Percentiles rank a stretch among this genome's conserved stretches.
Evolutionary conservation across 1,140 invertebrate genomes (phyloP).

Genomic region (Temnothorax curvispinosus): DNA sequence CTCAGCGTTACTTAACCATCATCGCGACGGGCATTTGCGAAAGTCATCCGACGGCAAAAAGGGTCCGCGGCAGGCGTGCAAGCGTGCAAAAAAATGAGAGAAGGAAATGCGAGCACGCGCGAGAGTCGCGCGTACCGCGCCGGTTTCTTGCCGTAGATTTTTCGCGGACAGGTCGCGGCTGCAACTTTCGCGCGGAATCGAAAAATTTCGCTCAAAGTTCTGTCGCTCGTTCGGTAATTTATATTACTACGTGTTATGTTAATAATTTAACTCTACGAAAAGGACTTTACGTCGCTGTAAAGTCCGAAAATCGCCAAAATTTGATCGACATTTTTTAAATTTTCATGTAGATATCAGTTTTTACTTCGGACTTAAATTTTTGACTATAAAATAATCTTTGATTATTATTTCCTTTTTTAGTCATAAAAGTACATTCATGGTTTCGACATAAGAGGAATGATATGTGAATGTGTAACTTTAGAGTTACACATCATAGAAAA

Average conservation of each 20-base stretch:
- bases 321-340: not conserved
- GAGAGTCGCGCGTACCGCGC: not conserved
- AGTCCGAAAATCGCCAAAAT: not conserved
- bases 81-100: not conserved
- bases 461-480: no score
- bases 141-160: slow-evolving; percentile 27
- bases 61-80: not conserved
- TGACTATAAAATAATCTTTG: no score
- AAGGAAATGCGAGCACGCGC: slow-evolving; percentile 12
- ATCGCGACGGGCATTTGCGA: not conserved
- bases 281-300: not conserved
- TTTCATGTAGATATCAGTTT: no score
- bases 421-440: no score
- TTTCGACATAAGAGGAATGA: no score
- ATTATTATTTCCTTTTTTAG: no score
- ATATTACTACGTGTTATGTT: not conserved
- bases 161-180: not conserved
- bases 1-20: not conserved
- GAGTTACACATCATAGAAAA: no score
- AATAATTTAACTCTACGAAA: not conserved
- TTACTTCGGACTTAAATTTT: no score
- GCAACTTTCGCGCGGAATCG: not conserved
- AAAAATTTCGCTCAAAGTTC: not conserved
- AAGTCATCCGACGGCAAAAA: slow-evolving; percentile 27
- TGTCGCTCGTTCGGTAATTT: not conserved